Percentiles rank a stretch among this genome's conserved stretches.
Conservation (phyloP, 2,113 vertebrate species). For the Nycticebus coucang region DNA sequence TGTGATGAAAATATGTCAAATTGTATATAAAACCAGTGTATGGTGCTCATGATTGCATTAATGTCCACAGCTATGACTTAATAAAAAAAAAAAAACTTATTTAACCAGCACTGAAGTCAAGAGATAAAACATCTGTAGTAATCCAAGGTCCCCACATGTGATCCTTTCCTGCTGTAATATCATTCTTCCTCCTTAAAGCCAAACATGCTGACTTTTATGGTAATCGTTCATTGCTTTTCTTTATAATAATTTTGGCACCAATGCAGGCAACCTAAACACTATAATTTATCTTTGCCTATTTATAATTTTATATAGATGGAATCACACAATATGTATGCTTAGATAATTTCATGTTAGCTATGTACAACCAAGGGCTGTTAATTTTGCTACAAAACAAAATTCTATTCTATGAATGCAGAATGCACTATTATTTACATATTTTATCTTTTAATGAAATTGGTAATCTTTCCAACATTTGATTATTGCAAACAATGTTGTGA, state of each 20-base stretch:
- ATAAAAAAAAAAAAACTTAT: not conserved
- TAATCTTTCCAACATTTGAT: not conserved
- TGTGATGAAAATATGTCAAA: no score
- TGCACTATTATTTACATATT: not conserved
- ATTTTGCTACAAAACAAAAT: constrained; percentile 8
- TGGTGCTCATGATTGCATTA: no score
- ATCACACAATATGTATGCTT: not conserved
- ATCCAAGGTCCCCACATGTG: not conserved
- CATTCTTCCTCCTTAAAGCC: not conserved
- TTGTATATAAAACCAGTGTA: no score
- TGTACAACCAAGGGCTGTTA: not conserved
- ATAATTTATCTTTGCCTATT: not conserved
- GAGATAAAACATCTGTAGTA: not conserved
- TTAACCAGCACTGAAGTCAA: not conserved
- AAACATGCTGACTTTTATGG: not conserved
- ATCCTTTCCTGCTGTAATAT: not conserved
- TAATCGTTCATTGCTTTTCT: not conserved
- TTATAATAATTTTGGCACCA: not conserved
- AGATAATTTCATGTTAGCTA: not conserved
- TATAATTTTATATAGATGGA: not conserved
- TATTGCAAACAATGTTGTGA: not conserved
- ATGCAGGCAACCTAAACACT: not conserved
- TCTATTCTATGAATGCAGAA: not conserved
- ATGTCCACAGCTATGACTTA: no score
- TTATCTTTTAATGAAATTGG: not conserved